Conservation (phyloP, 2,113 vertebrate species). For the Gymnarchus niloticus region DNA sequence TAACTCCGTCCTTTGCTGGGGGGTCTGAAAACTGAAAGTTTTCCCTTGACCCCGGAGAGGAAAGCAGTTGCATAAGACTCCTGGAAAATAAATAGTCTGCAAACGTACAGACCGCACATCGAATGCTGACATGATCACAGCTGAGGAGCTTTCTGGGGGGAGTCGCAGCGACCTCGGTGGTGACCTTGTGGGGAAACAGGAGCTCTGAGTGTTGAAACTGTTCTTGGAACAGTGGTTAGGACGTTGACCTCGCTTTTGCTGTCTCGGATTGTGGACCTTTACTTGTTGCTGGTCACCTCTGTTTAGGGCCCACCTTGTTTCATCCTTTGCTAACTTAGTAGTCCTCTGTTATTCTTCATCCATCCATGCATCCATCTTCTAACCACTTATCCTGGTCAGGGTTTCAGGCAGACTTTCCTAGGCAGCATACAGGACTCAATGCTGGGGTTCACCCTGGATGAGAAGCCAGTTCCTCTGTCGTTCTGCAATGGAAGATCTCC, state of each 20-base stretch:
- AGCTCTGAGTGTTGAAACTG: neutral
- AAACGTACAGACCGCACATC: neutral
- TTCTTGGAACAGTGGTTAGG: no score
- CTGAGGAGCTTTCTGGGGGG: neutral
- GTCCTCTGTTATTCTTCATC: neutral
- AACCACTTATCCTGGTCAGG: no score
- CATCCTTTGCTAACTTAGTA: neutral
- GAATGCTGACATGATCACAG: neutral
- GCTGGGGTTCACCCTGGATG: no score
- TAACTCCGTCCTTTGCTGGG: neutral
- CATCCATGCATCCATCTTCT: no score
- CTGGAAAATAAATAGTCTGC: neutral
- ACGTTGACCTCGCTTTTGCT: neutral
- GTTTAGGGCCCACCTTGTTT: neutral
- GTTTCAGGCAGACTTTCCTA: no score
- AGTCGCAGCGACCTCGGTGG: neutral
- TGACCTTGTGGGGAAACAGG: neutral
- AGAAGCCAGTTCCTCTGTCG: no score
- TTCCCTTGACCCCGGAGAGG: neutral
- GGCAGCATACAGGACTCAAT: no score
- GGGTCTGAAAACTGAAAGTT: neutral
- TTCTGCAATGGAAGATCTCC: neutral
- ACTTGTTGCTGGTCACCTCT: neutral
- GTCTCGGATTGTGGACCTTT: neutral
- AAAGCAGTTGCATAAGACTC: neutral